Evolutionary conservation across 2,888 invertebrate genomes (phyloP).

Genomic region (Synergus umbraculus): DNA sequence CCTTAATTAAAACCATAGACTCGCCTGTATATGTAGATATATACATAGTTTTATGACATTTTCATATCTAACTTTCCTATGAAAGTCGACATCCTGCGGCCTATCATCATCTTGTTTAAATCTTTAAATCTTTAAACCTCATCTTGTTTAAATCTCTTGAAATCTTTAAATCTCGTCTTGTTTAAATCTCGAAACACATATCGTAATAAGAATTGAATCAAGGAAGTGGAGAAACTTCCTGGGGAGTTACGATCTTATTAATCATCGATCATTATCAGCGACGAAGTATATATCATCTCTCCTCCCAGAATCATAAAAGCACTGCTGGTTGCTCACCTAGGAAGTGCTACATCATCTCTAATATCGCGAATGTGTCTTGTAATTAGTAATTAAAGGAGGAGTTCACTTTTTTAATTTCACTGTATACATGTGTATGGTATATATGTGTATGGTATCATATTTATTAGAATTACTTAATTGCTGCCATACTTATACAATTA

Average conservation of each 20-base stretch:
- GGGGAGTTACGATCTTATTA: slow-evolving; percentile 51
- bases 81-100: slow-evolving; percentile 35
- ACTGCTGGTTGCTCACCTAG: neutral
- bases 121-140: neutral
- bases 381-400: neutral
- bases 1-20: slow-evolving; percentile 18
- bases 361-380: neutral
- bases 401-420: neutral
- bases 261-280: slow-evolving; percentile 53
- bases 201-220: slow-evolving; percentile 34
- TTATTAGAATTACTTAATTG: neutral
- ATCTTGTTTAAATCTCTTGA: too few relatives aligned
- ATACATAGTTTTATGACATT: neutral
- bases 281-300: slow-evolving; percentile 46
- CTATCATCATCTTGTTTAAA: neutral
- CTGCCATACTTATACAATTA: neutral
- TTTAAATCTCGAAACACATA: neutral
- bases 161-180: neutral
- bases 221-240: slow-evolving; percentile 48
- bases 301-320: slow-evolving; percentile 2
- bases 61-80: slow-evolving; percentile 46
- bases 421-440: too few relatives aligned
- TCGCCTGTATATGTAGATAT: neutral
- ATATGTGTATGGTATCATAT: neutral
- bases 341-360: slow-evolving; percentile 3